Evolutionary conservation across 2,888 invertebrate genomes (phyloP), one percentile per base, ranked within the genome.

Genomic region (Daptonema setosum): DNA sequence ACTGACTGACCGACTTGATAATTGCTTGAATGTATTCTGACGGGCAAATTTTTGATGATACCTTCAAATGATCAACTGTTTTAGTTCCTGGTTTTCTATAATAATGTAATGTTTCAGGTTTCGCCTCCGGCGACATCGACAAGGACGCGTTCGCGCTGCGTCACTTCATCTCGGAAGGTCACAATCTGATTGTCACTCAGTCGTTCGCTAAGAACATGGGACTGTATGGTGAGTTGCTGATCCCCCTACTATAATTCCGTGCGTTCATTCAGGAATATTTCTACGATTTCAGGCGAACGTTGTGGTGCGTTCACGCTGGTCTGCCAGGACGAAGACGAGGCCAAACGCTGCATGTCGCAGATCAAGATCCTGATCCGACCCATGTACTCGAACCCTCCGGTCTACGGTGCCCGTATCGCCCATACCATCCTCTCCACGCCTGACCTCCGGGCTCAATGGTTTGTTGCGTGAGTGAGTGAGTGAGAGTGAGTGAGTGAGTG

Each of bases 151-250:
- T 79, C 68, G 87, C 91, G 28, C 81, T 93, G 0, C 79, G 91
- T 52, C 75, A 80, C 63, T 95, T 97, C 71, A 77, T 87, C 58
- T 77, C 83, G 58, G 85, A 91, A 53, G 90, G 91, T 0, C 87
- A 90, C 72, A 77, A 81, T 61, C 79, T 93, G 63, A 81, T 81
- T 50, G 75, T 95, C 56, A 80, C 87, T 0, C 95, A 97, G 75
- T 91, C 91, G 60, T 95, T 83, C 75, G 90, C 95, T 60, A 95
- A 95, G 75, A 97, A 97, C 72, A 91, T 97, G 91, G 95, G 81
- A 47, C 73, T 82, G 11, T 82, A 82, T 70, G 81, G 81, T 79
- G 67, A 24, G 52, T 47, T 35, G 8, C n/a, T n/a, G n/a, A n/a
- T n/a, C n/a, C n/a, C n/a, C n/a, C n/a, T n/a, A n/a, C n/a, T n/a